Evolutionary conservation across 2,113 vertebrate species (phyloP).

Genomic region (Gallinago undulata): DNA sequence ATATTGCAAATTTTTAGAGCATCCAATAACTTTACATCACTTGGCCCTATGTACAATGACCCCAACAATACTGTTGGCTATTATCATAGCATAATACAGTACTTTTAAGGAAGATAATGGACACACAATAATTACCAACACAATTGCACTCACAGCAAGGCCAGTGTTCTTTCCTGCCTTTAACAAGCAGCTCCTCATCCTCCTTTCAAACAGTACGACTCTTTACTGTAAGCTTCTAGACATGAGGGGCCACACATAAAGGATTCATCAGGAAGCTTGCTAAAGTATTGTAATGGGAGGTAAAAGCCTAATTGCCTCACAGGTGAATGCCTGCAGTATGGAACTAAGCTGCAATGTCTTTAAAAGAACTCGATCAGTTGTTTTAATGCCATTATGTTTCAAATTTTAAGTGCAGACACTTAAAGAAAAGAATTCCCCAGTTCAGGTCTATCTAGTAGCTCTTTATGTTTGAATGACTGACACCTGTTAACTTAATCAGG

Average conservation of each 20-base stretch:
- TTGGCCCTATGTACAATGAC: background rate
- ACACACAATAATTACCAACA: background rate
- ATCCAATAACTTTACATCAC: background rate
- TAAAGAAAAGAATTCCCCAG: constrained; percentile 43
- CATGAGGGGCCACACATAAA: background rate
- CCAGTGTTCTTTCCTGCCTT: background rate
- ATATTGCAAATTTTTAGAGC: background rate
- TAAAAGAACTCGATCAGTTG: constrained; percentile 24
- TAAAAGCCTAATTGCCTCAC: constrained; percentile 48
- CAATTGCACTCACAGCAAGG: background rate
- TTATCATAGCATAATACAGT: background rate
- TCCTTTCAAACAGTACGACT: background rate
- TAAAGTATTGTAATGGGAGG: constrained; percentile 42
- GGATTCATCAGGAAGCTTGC: constrained; percentile 55
- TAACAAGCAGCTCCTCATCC: background rate
- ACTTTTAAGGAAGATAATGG: background rate
- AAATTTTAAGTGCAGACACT: constrained; percentile 41
- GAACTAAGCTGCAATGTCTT: constrained; percentile 26
- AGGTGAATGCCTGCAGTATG: constrained; percentile 45
- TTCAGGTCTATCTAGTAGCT: constrained; percentile 18
- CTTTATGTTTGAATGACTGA: constrained; percentile 54
- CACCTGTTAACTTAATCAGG: constrained; percentile 61
- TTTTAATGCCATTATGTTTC: constrained; percentile 26
- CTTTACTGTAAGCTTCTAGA: constrained; percentile 5
- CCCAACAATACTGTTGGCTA: background rate